Conservation (phyloP, 2,113 vertebrate species). For the Lagopus muta region DNA sequence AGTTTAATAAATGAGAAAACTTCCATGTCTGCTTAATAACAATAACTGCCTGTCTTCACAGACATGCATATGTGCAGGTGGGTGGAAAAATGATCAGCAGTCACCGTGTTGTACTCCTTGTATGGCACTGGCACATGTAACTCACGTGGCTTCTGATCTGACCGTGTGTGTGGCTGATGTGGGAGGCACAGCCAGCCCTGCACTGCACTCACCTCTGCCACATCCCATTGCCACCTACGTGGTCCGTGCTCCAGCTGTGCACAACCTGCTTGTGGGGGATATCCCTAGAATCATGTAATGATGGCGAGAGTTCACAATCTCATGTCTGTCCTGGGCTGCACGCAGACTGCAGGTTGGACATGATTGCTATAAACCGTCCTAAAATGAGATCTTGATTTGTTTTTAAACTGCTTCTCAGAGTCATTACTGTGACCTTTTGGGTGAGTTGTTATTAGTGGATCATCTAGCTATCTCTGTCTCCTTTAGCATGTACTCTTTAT, state of each 20-base stretch:
- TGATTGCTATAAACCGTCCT: not conserved
- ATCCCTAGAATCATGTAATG: not conserved
- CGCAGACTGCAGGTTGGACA: not conserved
- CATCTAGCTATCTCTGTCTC: conserved; percentile 18
- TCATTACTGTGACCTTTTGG: conserved; percentile 25
- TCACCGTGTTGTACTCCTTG: too few relatives aligned
- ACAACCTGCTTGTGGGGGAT: not conserved
- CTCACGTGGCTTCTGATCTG: too few relatives aligned
- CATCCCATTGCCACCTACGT: not conserved
- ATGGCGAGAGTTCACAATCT: not conserved
- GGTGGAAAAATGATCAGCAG: too few relatives aligned
- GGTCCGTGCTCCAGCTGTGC: not conserved
- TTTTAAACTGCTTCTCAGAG: conserved; percentile 30
- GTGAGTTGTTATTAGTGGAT: conserved; percentile 8
- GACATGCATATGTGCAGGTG: too few relatives aligned
- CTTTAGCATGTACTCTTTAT: not conserved
- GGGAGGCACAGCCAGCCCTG: too few relatives aligned
- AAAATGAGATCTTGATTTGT: not conserved
- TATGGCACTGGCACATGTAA: too few relatives aligned
- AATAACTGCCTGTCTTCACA: too few relatives aligned
- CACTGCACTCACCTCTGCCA: too few relatives aligned
- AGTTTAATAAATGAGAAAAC: too few relatives aligned
- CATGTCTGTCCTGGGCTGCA: not conserved
- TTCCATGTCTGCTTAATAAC: too few relatives aligned
- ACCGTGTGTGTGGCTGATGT: too few relatives aligned